Base-by-base conservation (phyloP, 2,113 vertebrate species). In the Piaya cayana region DNA sequence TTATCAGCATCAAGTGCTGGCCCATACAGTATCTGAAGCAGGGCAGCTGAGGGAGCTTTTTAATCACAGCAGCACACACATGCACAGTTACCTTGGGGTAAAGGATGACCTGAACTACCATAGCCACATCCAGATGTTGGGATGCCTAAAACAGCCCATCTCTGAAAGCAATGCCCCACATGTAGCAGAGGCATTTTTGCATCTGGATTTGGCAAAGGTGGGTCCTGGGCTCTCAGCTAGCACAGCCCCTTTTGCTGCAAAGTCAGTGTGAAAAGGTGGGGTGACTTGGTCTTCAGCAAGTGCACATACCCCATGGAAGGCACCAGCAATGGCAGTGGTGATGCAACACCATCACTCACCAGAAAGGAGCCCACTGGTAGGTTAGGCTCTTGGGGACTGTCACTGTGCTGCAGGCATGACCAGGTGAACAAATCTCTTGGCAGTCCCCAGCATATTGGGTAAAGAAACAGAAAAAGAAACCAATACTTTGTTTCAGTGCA, bases 1-100 rank as follows among this genome's bases (percentile, higher is more conserved):
- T 86, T 92, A 94, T 85, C 92, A 84, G 74, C 32, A 30, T 72
- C 64, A 68, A 65, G 60, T 72, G 65, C 75, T 26, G 30, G 69
- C 75, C 85, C 86, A 60, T 69, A 64, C 84, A 34, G 32, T 6
- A 36, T 75, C 52, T 93, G 39, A 86, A 52, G 32, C 9, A 18
- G 25, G 27, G 55, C 36, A 83, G 88, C 59, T 20, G 49, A 82
- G 74, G 49, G 29, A 72, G 9, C 26, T 82, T 86, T 95, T 94
- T 92, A 88, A 88, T 93, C 88, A 76, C 36, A 37, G 76, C 78
- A 80, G 55, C 59, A 60, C 20, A 34, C 30, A 69, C 63, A 74
- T 68, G 64, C 60, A 76, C 45, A 65, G 6, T 82, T 74, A 91
- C 75, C 2, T 10, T 23, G 65, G 50, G 1, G 0, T 70, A 64